Conservation (phyloP, 1,140 invertebrate genomes). For the Drosophila orena region DNA sequence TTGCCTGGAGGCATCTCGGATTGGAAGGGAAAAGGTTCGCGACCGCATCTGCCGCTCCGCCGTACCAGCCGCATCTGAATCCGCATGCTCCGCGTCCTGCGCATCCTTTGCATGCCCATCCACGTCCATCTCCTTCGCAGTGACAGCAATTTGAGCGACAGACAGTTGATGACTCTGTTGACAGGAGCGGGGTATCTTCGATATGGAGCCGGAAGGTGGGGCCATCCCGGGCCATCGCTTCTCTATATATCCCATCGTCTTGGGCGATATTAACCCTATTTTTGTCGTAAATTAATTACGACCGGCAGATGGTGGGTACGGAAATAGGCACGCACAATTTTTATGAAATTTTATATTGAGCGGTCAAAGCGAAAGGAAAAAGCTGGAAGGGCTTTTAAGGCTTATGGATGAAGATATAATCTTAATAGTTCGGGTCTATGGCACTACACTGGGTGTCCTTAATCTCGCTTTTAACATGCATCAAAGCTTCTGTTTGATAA, state of each 20-base stretch:
- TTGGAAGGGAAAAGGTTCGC: conserved; percentile 50
- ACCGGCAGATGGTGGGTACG: conserved; percentile 29
- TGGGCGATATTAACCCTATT: conserved; percentile 73
- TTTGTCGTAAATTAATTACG: conserved; percentile 82
- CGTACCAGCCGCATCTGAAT: conserved; percentile 4
- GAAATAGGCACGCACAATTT: conserved; percentile 42
- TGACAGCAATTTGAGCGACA: conserved; percentile 78
- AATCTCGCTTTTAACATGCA: conserved; percentile 27
- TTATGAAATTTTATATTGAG: conserved; percentile 64
- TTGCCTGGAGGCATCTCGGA: conserved; percentile 67
- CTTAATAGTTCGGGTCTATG: conserved; percentile 34
- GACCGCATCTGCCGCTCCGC: conserved; percentile 33
- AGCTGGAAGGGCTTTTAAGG: conserved; percentile 28
- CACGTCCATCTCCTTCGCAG: conserved; percentile 42
- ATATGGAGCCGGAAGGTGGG: conserved; percentile 27
- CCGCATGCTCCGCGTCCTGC: neutral
- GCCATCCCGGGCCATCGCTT: conserved; percentile 48
- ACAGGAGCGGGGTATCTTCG: conserved; percentile 54
- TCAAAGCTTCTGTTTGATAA: neutral
- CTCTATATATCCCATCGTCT: conserved; percentile 15
- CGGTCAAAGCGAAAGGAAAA: conserved; percentile 27
- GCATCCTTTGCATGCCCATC: conserved; percentile 1
- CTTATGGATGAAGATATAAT: conserved; percentile 38
- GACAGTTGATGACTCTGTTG: conserved; percentile 79
- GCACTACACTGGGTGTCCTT: conserved; percentile 13